phyloP scores from a whole-genome alignment of 2,113 vertebrate genomes.

The Silurus asotus region DNA sequence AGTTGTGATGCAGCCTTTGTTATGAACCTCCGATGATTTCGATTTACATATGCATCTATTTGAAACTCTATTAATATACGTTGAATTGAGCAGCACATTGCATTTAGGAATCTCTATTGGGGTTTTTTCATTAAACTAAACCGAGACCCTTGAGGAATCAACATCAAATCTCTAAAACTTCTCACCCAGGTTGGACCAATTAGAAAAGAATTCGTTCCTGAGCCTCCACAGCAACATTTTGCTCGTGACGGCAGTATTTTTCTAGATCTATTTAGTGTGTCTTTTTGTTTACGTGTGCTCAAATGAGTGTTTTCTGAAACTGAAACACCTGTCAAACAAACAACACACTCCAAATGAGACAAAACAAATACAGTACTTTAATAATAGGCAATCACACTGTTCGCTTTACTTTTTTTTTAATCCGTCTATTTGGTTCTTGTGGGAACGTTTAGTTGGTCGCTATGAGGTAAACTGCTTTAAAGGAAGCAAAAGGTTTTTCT shows the following conservation, averaged over 20 bases:
- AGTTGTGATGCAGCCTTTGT: neutral
- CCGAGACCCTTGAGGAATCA: neutral
- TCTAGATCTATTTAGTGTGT: constrained; percentile 39
- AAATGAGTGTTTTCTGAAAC: neutral
- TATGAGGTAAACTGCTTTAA: neutral
- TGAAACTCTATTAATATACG: neutral
- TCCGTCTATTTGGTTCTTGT: neutral
- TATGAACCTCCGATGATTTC: neutral
- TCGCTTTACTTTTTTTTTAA: neutral
- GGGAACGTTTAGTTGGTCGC: neutral
- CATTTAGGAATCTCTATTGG: too few species aligned
- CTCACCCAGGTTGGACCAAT: constrained; percentile 13
- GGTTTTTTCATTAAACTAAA: neutral
- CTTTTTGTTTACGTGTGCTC: neutral
- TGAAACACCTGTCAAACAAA: neutral
- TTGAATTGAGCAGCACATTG: neutral
- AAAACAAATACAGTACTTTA: neutral
- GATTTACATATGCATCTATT: neutral
- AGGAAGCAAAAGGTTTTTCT: neutral
- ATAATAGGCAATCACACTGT: neutral
- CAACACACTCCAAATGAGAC: neutral
- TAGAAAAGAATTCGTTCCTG: constrained; percentile 18
- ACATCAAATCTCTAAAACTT: neutral
- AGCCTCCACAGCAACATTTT: constrained; percentile 21
- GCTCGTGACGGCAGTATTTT: constrained; percentile 35